Conservation (phyloP, 2,113 vertebrate species). For the Gallinago undulata region DNA sequence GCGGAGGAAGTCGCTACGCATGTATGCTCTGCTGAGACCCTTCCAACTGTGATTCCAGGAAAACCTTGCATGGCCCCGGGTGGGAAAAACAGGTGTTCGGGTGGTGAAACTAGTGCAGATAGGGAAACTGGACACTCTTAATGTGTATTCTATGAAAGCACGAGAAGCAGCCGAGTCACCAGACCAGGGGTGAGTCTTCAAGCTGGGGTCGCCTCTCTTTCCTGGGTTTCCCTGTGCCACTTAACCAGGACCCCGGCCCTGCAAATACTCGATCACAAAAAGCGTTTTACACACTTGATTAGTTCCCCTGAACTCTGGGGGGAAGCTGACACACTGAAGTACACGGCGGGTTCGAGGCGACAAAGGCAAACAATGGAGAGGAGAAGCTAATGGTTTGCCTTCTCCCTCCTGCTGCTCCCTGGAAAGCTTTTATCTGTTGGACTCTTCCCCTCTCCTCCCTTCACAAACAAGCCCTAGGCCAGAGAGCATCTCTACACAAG, state of each 20-base stretch:
- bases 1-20: neutral
- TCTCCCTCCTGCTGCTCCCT: slow-evolving; percentile 42
- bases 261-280: neutral
- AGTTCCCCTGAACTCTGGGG: neutral
- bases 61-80: neutral
- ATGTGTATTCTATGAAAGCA: fast-evolving
- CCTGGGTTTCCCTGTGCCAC: neutral
- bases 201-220: neutral
- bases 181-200: neutral
- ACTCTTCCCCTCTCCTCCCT: slow-evolving; percentile 14
- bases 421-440: slow-evolving; percentile 42
- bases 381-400: slow-evolving; percentile 41
- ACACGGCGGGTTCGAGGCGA: neutral
- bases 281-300: neutral
- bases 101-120: fast-evolving
- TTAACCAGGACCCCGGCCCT: neutral
- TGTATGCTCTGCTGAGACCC: slow-evolving; percentile 29
- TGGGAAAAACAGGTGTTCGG: neutral
- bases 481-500: neutral
- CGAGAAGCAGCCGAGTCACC: neutral
- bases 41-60: slow-evolving; percentile 62
- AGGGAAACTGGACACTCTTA: neutral
- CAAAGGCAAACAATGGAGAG: slow-evolving; percentile 18
- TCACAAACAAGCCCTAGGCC: slow-evolving; percentile 45
- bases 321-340: neutral